Conservation (phyloP, 2,113 vertebrate species). For the Tringa solitaria region DNA sequence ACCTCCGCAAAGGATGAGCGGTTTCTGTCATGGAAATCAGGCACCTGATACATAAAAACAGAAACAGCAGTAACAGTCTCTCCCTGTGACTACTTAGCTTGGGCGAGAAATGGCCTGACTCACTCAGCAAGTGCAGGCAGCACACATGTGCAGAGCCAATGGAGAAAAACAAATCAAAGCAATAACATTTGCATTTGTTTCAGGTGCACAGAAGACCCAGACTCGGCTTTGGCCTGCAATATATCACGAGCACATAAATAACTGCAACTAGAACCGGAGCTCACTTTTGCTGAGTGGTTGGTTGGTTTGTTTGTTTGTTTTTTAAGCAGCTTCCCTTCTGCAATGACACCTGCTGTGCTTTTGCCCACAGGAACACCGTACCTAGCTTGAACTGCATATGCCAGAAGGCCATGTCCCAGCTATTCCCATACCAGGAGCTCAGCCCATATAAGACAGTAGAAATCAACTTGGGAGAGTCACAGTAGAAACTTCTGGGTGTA, state of each 20-base stretch:
- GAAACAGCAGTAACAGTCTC: background rate
- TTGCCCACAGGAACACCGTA: background rate
- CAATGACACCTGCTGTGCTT: background rate
- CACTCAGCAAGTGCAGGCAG: background rate
- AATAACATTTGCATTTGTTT: background rate
- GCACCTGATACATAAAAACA: background rate
- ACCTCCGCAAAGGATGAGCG: background rate
- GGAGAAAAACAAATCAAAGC: slow-evolving; percentile 3
- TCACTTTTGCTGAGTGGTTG: background rate
- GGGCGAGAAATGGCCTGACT: background rate
- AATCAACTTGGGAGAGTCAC: background rate
- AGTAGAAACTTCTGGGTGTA: background rate
- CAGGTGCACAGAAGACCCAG: background rate
- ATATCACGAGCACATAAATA: background rate
- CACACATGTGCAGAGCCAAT: rapidly evolving
- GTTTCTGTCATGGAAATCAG: slow-evolving; percentile 14
- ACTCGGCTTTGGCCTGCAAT: background rate
- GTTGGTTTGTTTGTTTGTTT: background rate
- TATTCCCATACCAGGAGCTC: background rate
- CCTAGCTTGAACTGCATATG: background rate
- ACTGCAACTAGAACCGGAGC: background rate
- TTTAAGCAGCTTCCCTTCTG: background rate
- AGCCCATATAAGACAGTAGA: background rate
- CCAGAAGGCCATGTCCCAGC: background rate
- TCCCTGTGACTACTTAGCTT: background rate